Percentiles rank a stretch among this genome's conserved stretches.
phyloP scores from a whole-genome alignment of 2,888 invertebrate species.

The Sepiola atlantica region DNA sequence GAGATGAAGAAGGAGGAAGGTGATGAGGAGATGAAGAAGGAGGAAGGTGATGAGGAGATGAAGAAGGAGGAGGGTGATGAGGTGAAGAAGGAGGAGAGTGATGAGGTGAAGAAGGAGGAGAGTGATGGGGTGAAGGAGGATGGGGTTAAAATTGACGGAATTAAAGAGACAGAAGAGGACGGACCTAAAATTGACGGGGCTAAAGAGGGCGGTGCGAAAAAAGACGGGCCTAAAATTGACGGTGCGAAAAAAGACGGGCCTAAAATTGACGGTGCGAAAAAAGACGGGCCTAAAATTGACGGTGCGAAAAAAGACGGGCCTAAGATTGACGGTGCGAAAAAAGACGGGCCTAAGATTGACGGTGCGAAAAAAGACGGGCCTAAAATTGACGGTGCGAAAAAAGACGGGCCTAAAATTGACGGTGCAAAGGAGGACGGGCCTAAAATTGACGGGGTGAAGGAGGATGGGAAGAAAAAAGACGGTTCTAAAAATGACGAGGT shows the following conservation, averaged over 20 bases:
- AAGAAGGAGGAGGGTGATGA: constrained; percentile 35
- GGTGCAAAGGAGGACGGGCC: constrained; percentile 51
- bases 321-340: constrained; percentile 54
- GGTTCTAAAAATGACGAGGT: constrained; percentile 49
- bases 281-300: neutral
- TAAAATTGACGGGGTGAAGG: constrained; percentile 54
- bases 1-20: constrained; percentile 66
- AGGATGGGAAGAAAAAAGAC: constrained; percentile 53
- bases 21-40: neutral
- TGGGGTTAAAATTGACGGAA: constrained; percentile 23
- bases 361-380: constrained; percentile 46
- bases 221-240: neutral
- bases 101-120: neutral
- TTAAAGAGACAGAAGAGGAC: constrained; percentile 44
- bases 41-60: constrained; percentile 51
- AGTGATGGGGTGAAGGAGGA: neutral
- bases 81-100: constrained; percentile 69
- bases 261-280: neutral
- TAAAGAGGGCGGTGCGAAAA: no score
- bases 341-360: constrained; percentile 56
- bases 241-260: neutral
- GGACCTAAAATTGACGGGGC: neutral
- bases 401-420: neutral
- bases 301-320: constrained; percentile 51
- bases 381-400: constrained; percentile 45